A percentile compares a stretch with the other conserved stretches of the same genome.
phyloP scores from a whole-genome alignment of 37 sponge, comb jelly and placozoan genomes.

The Halisarca cf. caerulea region DNA sequence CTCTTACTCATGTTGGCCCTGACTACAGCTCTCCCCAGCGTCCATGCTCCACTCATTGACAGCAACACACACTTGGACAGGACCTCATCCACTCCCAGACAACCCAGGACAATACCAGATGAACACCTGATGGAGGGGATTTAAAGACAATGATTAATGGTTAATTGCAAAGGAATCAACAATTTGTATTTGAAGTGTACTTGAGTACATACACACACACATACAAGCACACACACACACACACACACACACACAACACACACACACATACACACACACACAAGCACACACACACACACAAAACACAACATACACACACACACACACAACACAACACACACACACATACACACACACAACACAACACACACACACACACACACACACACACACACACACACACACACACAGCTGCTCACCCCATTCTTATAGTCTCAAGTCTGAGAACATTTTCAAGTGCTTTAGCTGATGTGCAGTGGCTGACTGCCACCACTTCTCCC shows the following conservation, averaged over 20 bases:
- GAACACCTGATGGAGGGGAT: too few relatives aligned
- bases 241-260: too few relatives aligned
- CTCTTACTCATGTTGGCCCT: constrained; percentile 40
- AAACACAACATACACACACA: constrained; percentile 11
- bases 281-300: too few relatives aligned
- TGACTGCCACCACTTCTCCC: constrained; percentile 51
- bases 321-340: too few relatives aligned
- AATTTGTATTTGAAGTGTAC: too few relatives aligned
- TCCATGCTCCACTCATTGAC: constrained; percentile 67
- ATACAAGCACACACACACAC: too few relatives aligned
- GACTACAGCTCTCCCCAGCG: constrained; percentile 68
- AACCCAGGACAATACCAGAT: constrained; percentile 50
- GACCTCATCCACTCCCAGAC: constrained; percentile 37
- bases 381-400: not conserved
- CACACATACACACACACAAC: constrained; percentile 1
- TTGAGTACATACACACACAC: too few relatives aligned
- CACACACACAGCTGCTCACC: constrained; percentile 56
- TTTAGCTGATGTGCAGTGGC: constrained; percentile 28
- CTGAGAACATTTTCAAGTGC: constrained; percentile 72
- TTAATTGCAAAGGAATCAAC: too few relatives aligned
- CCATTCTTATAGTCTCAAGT: constrained; percentile 60
- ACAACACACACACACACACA: too few relatives aligned
- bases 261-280: too few relatives aligned
- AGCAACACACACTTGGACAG: constrained; percentile 47
- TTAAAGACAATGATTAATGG: too few relatives aligned